Conservation (phyloP, 2,113 vertebrate genomes). For the Anthoscopus minutus region DNA sequence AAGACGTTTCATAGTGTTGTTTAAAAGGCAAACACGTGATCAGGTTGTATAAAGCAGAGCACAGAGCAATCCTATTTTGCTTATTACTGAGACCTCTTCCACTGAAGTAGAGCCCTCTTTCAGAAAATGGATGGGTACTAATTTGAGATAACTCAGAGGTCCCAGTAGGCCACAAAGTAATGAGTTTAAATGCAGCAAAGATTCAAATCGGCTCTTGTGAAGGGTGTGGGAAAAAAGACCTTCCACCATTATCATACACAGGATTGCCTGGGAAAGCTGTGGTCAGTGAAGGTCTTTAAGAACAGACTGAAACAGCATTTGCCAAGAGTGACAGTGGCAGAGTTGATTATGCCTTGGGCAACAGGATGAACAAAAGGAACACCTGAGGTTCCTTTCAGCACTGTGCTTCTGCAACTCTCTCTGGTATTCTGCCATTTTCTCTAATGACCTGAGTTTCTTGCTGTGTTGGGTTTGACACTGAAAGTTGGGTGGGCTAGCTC, state of each 20-base stretch:
- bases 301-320: background rate
- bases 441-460: background rate
- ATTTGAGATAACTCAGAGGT: background rate
- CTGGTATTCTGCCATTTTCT: background rate
- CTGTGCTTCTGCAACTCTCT: rapidly evolving
- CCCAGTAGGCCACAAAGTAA: background rate
- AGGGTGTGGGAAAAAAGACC: background rate
- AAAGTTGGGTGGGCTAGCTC: background rate
- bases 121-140: background rate
- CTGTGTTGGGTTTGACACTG: background rate
- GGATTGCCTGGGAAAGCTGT: background rate
- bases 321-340: background rate
- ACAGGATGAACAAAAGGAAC: background rate
- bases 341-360: background rate
- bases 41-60: background rate
- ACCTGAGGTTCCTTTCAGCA: background rate
- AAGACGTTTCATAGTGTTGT: background rate
- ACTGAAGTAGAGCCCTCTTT: background rate
- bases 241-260: background rate
- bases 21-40: background rate
- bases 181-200: background rate
- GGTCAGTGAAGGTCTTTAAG: background rate
- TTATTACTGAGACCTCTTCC: background rate
- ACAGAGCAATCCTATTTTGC: background rate
- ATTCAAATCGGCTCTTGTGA: background rate